Evolutionary conservation across 2,888 invertebrate genomes (phyloP).

Genomic region (Acronicta aceris): DNA sequence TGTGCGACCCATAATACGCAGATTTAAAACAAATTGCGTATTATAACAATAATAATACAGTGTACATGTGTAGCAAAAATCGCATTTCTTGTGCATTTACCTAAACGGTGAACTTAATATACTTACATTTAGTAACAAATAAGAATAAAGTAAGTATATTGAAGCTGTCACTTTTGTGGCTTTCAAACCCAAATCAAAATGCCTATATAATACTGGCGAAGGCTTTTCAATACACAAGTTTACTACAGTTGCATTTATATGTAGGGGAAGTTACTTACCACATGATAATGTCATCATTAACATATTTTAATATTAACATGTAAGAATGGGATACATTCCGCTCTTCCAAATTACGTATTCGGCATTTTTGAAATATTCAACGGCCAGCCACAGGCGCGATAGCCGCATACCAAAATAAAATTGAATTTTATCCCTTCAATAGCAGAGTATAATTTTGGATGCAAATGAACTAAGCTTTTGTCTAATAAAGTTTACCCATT

Average conservation of each 20-base stretch:
- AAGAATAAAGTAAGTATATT: too few species aligned
- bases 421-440: slow-evolving; percentile 32
- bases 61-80: too few species aligned
- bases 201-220: not conserved
- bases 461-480: slow-evolving; percentile 24
- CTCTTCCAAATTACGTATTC: slow-evolving; percentile 74
- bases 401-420: slow-evolving; percentile 46
- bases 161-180: too few species aligned
- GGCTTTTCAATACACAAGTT: slow-evolving; percentile 17
- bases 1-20: too few species aligned
- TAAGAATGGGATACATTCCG: slow-evolving; percentile 63
- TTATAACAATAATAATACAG: too few species aligned
- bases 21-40: too few species aligned
- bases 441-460: slow-evolving; percentile 34
- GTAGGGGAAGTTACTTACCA: slow-evolving; percentile 64
- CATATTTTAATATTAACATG: slow-evolving; percentile 85
- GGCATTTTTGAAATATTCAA: slow-evolving; percentile 78
- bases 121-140: too few species aligned
- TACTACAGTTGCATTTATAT: slow-evolving; percentile 69
- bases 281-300: slow-evolving; percentile 79
- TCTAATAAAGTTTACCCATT: slow-evolving; percentile 5
- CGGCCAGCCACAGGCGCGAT: slow-evolving; percentile 41
- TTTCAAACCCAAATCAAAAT: not conserved
- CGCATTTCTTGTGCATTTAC: too few species aligned
- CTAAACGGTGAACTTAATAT: too few species aligned